Base-by-base conservation (phyloP, 2,888 invertebrate genomes). In the Metellina segmentata region DNA sequence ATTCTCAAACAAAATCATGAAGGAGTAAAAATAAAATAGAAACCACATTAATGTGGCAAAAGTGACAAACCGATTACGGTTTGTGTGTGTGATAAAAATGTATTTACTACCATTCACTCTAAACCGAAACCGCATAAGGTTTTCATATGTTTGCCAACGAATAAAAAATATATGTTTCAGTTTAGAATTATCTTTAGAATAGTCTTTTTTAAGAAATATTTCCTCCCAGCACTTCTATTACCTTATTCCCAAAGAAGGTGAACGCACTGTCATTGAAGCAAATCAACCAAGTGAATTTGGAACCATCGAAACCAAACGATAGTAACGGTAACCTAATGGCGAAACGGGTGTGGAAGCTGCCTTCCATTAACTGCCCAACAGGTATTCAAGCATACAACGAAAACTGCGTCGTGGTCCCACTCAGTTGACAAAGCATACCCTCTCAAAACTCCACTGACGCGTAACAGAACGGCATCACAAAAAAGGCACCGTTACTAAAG, bases 321-420 rank as follows among this genome's bases (percentile, higher is more conserved):
- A 72, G 70, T 70, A 87, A 87, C 87, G 81, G 87, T 87, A 87
- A 87, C 79, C 87, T 61, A 87, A 52, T 87, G 87, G 70, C 71
- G 79, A 70, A 34, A 74, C 69, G 51, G 49, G 11, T 20, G 49
- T 77, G 69, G 77, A 61, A 61, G 34, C 77, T 85, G 75, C 69
- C 48, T 85, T 75, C 19, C 74, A 61, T 16, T 20, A 78, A 70
- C 34, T 70, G 49, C 51, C 71, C 16, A 49, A 71, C 49, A 49
- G 70, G 49, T 78, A 78, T 20, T 69, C 71, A 20, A 52, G 86
- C 86, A 86, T 86, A 51, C 61, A 51, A 70, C 19, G 34, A 82
- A 81, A 79, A 7, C 70, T 69, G 61, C 49, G 70, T 13, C 34
- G 49, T 71, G 48, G n/a, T 19, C n/a, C 34, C 71, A 49, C n/a